Base-by-base conservation (phyloP, 2,888 invertebrate species). In the Dendrolimus houi region DNA sequence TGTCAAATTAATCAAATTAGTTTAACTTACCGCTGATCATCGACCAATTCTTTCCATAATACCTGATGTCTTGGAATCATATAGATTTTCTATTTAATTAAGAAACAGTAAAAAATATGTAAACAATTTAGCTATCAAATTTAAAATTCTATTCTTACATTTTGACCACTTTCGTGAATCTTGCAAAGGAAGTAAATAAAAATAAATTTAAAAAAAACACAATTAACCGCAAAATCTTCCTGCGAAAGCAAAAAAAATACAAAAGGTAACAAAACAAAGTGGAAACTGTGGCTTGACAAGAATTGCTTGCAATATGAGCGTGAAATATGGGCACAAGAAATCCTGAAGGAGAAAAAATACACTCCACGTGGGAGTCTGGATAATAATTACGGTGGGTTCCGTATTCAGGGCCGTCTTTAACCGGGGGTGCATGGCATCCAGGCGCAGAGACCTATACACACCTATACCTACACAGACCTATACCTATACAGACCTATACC, bases 301-400 rank as follows among this genome's bases (percentile, higher is more conserved):
- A 85, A 82, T 78, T 68, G 70, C 65, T 74, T 74, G 85, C 89
- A 90, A 90, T 90, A 90, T 90, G 89, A 90, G 81, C 78, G 81
- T 89, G 85, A 90, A 89, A 90, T 89, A 90, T 86, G 89, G 87
- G 87, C 80, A 81, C 83, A 84, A 88, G 89, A 87, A 84, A 90
- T 89, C 89, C 89, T 87, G 87, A 62, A 83, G 77, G 56, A 47
- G 47, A 47, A 8, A 47, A 47, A 10, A 47, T 12, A 47, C 2
- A 29, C 29, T 29, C 29, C 29, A 2, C 17, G 29, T 29, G 29
- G 29, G 29, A 47, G 9, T 10, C 47, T 12, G 3, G 47, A 8
- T 47, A 3, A 47, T 47, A 47, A 12, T 47, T 47, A 47, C 9
- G 12, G 12, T 12, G 47, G 47, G 47, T 47, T 8, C 47, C 47